Base-by-base conservation (phyloP, 2,888 invertebrate genomes). In the Liposcelis brunnea region DNA sequence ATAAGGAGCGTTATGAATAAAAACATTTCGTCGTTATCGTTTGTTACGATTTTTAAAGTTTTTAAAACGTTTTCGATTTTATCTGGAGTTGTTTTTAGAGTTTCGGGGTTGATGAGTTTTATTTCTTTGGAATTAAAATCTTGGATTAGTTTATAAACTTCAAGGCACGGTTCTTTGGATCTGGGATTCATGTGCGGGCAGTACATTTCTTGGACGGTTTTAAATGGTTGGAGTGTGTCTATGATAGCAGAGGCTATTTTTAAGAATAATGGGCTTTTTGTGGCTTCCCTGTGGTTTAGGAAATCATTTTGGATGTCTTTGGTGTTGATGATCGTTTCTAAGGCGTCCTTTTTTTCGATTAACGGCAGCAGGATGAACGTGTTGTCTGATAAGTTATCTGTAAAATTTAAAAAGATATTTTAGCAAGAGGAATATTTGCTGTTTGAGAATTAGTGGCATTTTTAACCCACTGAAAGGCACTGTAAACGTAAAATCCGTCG, bases 211-310 rank as follows among this genome's bases (percentile, higher is more conserved):
- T 32, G 14, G 10, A 36, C 31, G 26, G n/a, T 12, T 26, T 14
- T 32, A 18, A 47, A 31, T 15, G 5, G 33, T 7, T n/a, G 6
- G 12, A 35, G 11, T 11, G 43, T 33, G 18, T 33, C 31, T 3
- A 43, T 8, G 14, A 47, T 19, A 2, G 40, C 21, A 2, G 14
- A 15, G 31, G 47, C 38, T 5, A 47, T 31, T 26, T 44, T 19
- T 11, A 47, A 12, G 21, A 47, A 47, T 6, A 45, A 12, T 32
- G 45, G 47, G 33, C 44, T 44, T 18, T 38, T 45, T 4, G 19
- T 12, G 16, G 40, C 19, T 21, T 40, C 18, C 19, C 40, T 3
- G 11, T 40, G 40, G 19, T 40, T 40, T 19, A 40, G 12, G 7
- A 21, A 21, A 18, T 40, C 40, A 7, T 16, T 18, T 19, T 12